Conservation (phyloP, 2,888 invertebrate species). For the Ceraclea dissimilis region DNA sequence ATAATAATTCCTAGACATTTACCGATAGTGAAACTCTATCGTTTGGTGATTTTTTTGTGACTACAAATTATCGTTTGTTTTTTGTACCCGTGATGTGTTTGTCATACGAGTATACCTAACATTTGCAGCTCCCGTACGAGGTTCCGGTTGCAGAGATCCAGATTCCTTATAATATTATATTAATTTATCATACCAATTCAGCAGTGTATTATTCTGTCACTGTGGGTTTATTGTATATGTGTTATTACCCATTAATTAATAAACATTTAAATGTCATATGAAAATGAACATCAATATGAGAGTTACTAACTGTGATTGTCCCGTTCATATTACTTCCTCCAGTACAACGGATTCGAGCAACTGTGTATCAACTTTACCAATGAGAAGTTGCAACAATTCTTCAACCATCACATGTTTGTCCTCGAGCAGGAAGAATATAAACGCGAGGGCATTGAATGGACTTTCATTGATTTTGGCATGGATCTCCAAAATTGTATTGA, state of each 20-base stretch:
- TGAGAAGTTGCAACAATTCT: constrained; percentile 90
- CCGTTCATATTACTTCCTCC: constrained; percentile 36
- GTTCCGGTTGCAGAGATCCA: no score
- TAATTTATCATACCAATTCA: constrained; percentile 6
- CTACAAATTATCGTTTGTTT: no score
- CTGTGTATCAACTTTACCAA: constrained; percentile 92
- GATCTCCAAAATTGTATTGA: constrained; percentile 80
- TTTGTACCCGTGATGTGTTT: no score
- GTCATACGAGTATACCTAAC: no score
- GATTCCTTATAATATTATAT: not conserved
- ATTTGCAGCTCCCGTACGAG: no score
- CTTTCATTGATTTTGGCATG: constrained; percentile 91
- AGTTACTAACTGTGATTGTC: constrained; percentile 24
- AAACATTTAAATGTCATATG: constrained; percentile 5
- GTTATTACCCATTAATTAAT: no score
- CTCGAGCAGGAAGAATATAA: constrained; percentile 91
- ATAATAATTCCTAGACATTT: no score
- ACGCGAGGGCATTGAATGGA: constrained; percentile 85
- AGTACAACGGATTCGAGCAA: constrained; percentile 88
- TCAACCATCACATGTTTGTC: constrained; percentile 93
- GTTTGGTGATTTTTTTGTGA: no score
- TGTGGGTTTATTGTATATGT: no score
- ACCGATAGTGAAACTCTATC: no score
- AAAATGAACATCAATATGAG: not conserved
- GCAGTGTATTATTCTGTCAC: no score